Base-by-base conservation (phyloP, 1,140 invertebrate species). In the Sarcophaga bullata region DNA sequence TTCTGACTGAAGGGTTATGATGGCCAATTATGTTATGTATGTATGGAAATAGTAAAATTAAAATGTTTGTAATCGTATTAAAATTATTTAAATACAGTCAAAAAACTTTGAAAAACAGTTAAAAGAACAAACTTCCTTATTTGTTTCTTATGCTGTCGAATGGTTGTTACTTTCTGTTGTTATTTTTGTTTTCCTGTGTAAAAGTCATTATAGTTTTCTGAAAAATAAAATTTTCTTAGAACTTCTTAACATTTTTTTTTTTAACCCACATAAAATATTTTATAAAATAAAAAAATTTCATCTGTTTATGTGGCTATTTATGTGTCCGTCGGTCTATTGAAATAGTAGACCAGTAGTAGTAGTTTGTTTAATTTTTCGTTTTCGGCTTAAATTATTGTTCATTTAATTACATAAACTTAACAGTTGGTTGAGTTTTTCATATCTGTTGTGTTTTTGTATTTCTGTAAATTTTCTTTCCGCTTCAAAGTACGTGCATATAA, bases 371-470 rank as follows among this genome's bases (percentile, higher is more conserved):
- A 78, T 52, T 78, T 78, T 76, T 78, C 58, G 5, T 68, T 37
- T 37, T 37, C 25, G 25, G 25, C 25, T 37, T 58, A 13, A 58
- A 58, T 58, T 37, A 37, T 58, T 58, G 15, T 58, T 13, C 13
- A 13, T 73, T 76, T 78, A 78, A 78, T 78, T 78, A 78, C 75
- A 78, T 78, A 78, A 78, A 78, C 75, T 78, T 78, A 50, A 78
- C 75, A 78, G 48, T 78, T 52, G 48, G 75, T 78, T 78, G 49
- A 50, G 47, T 78, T 52, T 50, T 49, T 78, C 47, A 58, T 58
- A 58, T 58, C 54, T 15, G 54, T 58, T n/a, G 54, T 68, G 17
- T 62, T 68, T 19, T 68, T 68, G 62, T 68, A 37, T 37, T 37
- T 37, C 19, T 68, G 62, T 58, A n/a, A n/a, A 7, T 58, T 58